Percentiles rank a stretch among this genome's conserved stretches.
phyloP scores from a whole-genome alignment of 1,140 invertebrate genomes.

The Brachionus plicatilis region DNA sequence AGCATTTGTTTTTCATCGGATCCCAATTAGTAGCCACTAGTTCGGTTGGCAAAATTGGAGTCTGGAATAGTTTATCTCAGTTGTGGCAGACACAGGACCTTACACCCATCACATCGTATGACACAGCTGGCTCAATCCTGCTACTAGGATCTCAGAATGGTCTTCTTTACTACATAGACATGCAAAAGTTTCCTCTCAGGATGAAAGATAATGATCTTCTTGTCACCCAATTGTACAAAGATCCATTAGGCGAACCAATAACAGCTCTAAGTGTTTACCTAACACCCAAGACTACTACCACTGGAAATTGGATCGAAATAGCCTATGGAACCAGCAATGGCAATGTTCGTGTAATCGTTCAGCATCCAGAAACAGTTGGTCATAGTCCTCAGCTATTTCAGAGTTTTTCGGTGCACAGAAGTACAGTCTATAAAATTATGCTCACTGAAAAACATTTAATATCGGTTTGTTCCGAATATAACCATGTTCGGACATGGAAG shows the following conservation, averaged over 20 bases:
- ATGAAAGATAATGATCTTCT: constrained; percentile 98
- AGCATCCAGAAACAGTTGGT: constrained; percentile 95
- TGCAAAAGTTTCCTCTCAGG: constrained; percentile 95
- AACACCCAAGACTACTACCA: constrained; percentile 88
- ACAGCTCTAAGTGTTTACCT: constrained; percentile 97
- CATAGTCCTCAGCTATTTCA: constrained; percentile 92
- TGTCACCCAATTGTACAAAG: constrained; percentile 86
- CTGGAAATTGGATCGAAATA: constrained; percentile 72
- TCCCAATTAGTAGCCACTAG: constrained; percentile 90
- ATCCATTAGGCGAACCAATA: constrained; percentile 86
- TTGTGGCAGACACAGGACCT: constrained; percentile 68
- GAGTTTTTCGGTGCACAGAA: constrained; percentile 94
- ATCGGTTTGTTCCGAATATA: constrained; percentile 93
- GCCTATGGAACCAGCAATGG: constrained; percentile 94
- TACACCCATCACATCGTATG: constrained; percentile 56
- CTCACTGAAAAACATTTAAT: constrained; percentile 93
- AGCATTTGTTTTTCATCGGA: constrained; percentile 93
- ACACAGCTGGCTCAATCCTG: constrained; percentile 88
- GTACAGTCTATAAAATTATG: constrained; percentile 81
- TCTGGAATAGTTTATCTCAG: constrained; percentile 96
- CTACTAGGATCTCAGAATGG: constrained; percentile 89
- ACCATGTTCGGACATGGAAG: constrained; percentile 90
- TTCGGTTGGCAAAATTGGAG: constrained; percentile 87
- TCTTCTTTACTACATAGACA: constrained; percentile 95
- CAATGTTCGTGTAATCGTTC: constrained; percentile 89